These are phyloP conservation scores for Conomelus anceps DNA, from an alignment of 2,888 invertebrate genomes.

Conservation along the genomic window DNA sequence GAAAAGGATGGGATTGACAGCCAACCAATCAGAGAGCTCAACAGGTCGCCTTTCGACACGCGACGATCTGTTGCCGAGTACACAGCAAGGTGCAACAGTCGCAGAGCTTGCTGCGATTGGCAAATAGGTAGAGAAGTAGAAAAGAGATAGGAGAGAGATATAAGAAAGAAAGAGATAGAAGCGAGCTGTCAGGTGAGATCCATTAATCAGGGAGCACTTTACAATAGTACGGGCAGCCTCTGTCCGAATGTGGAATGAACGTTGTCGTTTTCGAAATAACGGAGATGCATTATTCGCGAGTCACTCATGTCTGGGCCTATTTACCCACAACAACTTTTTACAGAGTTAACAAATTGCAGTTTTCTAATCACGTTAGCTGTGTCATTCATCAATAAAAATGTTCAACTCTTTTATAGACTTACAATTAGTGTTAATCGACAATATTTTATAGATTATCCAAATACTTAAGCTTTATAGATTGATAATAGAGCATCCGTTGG, in stretches of 20 bases:
- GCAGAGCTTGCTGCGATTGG: background rate
- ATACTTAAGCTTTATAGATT: too few species aligned
- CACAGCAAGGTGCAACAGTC: background rate
- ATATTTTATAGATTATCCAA: too few species aligned
- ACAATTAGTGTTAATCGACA: too few species aligned
- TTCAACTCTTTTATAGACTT: too few species aligned
- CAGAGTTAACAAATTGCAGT: background rate
- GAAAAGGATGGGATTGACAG: background rate
- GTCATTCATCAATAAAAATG: background rate
- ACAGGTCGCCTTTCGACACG: background rate
- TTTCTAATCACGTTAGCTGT: too few species aligned
- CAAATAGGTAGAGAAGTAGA: background rate
- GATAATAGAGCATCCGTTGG: too few species aligned
- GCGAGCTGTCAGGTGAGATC: background rate
- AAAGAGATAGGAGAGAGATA: too few species aligned
- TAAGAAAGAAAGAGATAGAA: too few species aligned
- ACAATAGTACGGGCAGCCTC: background rate
- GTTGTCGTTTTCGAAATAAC: background rate
- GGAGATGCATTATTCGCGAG: background rate
- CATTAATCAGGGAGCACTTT: background rate
- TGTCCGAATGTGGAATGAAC: background rate
- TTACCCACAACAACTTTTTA: background rate
- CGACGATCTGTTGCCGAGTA: background rate
- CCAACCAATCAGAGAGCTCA: background rate
- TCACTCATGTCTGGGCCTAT: too few species aligned